Base-by-base conservation (phyloP, 1,140 invertebrate species). In the Agraylea sexmaculata region DNA sequence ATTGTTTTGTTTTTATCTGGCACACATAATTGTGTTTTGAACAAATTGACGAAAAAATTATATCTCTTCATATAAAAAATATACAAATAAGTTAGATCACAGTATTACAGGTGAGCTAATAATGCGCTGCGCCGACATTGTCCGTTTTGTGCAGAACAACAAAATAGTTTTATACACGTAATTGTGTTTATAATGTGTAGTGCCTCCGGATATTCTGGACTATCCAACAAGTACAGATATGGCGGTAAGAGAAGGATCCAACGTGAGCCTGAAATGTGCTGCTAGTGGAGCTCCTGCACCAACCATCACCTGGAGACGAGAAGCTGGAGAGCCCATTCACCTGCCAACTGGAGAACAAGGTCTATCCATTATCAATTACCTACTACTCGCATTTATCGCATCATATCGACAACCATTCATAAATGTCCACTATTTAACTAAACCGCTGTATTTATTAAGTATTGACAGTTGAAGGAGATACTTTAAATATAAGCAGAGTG, bases 171-270 rank as follows among this genome's bases (percentile, higher is more conserved):
- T 32, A 16, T 12, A 16, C n/a, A 5, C n/a, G 15, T 30, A 12
- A 12, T 12, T 12, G 6, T 5, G 15, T 30, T 45, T 49, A 16
- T 46, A 56, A 53, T 60, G 69, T 76, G 47, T 69, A 91, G 88
- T 91, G 45, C 87, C 87, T 34, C 87, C 88, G 46, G 83, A 88
- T 68, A 90, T 88, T 58, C 67, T 88, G 59, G 82, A 87, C 66
- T 77, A 82, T 49, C 80, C 83, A 23, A 87, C 87, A 16, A 87
- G 86, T 55, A 78, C 83, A 23, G 87, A 92, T 59, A 83, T 89
- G 70, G 78, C 85, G 28, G 85, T 87, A 34, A 68, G 81, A 19
- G 89, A 92, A 65, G 85, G 84, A 22, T 77, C 77, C 43, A 87
- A 88, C 57, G 80, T 89, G 42, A 87, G 79, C 46, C 64, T 93